Evolutionary conservation across 2,888 invertebrate species (phyloP).

Genomic region (Chrysolina oricalcia): DNA sequence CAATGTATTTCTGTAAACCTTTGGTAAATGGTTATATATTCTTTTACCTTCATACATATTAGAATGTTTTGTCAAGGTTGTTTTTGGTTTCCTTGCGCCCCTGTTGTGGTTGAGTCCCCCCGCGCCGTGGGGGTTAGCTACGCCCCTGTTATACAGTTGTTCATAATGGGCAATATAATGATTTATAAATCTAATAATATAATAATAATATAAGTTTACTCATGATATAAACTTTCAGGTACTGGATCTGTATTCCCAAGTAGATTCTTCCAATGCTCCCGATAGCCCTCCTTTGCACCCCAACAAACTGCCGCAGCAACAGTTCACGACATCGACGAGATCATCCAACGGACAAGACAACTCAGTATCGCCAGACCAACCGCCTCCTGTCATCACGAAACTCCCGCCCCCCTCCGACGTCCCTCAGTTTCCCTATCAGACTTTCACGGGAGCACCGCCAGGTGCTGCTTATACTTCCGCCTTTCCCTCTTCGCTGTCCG

Average conservation of each 20-base stretch:
- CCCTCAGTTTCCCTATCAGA: conserved; percentile 66
- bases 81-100: no score
- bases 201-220: neutral
- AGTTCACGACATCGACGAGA: conserved; percentile 53
- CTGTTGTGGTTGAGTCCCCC: no score
- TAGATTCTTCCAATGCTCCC: conserved; percentile 68
- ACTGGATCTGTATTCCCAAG: conserved; percentile 90
- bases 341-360: conserved; percentile 76
- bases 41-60: no score
- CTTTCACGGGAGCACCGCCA: conserved; percentile 65
- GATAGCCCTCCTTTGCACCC: conserved; percentile 78
- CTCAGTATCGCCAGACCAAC: conserved; percentile 60
- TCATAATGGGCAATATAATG: no score
- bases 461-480: conserved; percentile 62
- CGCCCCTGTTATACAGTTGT: no score
- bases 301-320: conserved; percentile 54
- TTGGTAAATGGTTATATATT: no score
- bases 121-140: no score
- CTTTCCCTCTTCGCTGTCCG: conserved; percentile 69
- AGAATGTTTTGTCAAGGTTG: no score
- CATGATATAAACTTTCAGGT: conserved; percentile 56
- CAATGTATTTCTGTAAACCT: no score
- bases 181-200: no score
- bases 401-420: conserved; percentile 64
- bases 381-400: conserved; percentile 56